These are phyloP conservation scores for Hypocryptadius cinnamomeus DNA, from an alignment of 2,113 vertebrate species.

Conservation along the genomic window DNA sequence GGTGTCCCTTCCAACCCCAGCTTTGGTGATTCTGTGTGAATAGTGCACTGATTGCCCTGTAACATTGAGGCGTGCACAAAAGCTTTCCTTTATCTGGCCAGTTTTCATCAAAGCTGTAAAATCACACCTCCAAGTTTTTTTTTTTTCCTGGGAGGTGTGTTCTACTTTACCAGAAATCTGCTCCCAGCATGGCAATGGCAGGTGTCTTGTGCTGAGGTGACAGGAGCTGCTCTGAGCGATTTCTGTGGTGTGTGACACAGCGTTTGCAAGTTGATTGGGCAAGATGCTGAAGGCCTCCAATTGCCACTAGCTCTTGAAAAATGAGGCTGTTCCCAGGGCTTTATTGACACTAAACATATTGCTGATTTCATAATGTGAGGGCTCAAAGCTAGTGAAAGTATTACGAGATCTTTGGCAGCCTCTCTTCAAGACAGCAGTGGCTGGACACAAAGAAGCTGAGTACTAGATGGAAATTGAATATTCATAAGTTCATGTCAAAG, in stretches of 20 bases:
- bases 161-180: background rate
- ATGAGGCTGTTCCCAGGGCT: background rate
- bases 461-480: slow-evolving; percentile 43
- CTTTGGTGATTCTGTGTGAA: background rate
- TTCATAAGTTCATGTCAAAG: slow-evolving; percentile 43
- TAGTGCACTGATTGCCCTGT: background rate
- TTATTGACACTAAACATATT: background rate
- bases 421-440: background rate
- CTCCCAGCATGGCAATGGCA: background rate
- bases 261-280: background rate
- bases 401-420: background rate
- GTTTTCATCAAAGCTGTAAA: background rate
- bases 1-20: background rate
- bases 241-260: background rate
- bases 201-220: background rate
- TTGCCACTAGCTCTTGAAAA: background rate
- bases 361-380: background rate
- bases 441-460: slow-evolving; percentile 15
- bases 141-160: background rate
- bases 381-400: background rate
- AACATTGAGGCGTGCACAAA: background rate
- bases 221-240: background rate
- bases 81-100: background rate
- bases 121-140: background rate
- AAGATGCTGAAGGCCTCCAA: background rate